Evolutionary conservation across 1,140 invertebrate species (phyloP), one percentile per base, ranked within the genome.

Genomic region (Trichonephila inaurata): DNA sequence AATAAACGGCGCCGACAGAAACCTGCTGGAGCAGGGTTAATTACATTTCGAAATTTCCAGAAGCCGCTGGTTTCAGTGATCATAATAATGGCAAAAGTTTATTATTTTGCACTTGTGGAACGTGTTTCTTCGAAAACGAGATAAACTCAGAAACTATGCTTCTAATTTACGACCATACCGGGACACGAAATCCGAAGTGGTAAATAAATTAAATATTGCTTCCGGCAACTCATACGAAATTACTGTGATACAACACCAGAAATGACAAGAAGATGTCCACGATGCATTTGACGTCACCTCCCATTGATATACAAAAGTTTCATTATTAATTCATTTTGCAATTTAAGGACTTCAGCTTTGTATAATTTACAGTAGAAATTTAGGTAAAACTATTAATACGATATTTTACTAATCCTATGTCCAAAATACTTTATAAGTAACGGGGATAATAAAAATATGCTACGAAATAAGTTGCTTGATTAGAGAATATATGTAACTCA

Each of bases 121-220:
- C 61, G 40, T 88, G 60, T 88, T 58, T 60, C 83, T 85, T 58
- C 21, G 44, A n/a, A 61, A 85, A 19, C 7, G 51, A 28, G 72
- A 77, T 77, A 77, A 77, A 40, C 28, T 77, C n/a, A n/a, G n/a
- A n/a, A n/a, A n/a, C n/a, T n/a, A n/a, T n/a, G n/a, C n/a, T n/a
- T n/a, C n/a, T n/a, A n/a, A n/a, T n/a, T n/a, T n/a, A n/a, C n/a
- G n/a, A n/a, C n/a, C n/a, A n/a, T n/a, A n/a, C n/a, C n/a, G n/a
- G n/a, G n/a, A n/a, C n/a, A n/a, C n/a, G 60, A 58, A 62, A 14
- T 62, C 28, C 12, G 44, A 88, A 64, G 82, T 21, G 62, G 86
- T 88, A 62, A 88, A 88, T 88, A 88, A 88, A 88, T 88, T 88
- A 88, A 88, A 64, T 64, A 40, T 19, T 24, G 16, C 28, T 88